Conservation (phyloP, 2,113 vertebrate genomes). For the Tyrannus savana region DNA sequence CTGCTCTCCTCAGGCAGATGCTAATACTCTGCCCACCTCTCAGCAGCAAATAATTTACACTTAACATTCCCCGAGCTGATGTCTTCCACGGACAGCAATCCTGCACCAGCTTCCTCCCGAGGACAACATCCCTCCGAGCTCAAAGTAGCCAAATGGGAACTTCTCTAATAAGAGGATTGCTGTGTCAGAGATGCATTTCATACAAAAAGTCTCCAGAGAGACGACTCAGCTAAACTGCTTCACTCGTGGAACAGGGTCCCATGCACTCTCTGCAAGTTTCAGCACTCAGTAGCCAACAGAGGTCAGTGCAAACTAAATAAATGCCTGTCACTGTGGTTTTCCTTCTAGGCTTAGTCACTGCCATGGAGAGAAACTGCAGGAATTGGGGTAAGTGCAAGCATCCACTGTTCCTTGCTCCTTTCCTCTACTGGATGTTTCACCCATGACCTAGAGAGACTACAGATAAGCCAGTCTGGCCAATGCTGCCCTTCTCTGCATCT, state of each 20-base stretch:
- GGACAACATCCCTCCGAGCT: not conserved
- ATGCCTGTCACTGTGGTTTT: not conserved
- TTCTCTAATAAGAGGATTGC: not conserved
- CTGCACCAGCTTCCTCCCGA: not conserved
- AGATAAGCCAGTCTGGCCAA: not conserved
- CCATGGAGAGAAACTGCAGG: not conserved
- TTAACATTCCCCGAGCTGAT: not conserved
- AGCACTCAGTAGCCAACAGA: not conserved
- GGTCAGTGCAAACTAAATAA: slow-evolving; percentile 46
- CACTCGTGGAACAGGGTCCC: not conserved
- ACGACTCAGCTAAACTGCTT: not conserved
- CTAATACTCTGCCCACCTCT: not conserved
- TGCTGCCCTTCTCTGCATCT: not conserved
- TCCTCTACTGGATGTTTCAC: not conserved
- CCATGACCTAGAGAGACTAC: not conserved
- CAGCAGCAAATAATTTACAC: not conserved
- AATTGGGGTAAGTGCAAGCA: not conserved
- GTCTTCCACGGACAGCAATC: not conserved
- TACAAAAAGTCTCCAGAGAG: not conserved
- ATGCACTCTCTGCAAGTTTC: not conserved
- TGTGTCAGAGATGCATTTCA: not conserved
- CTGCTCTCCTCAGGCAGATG: not conserved
- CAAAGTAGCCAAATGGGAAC: not conserved
- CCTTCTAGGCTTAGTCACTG: not conserved
- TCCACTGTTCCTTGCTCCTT: not conserved